Conservation (phyloP, 2,888 invertebrate genomes). For the Eurytoma californica region DNA sequence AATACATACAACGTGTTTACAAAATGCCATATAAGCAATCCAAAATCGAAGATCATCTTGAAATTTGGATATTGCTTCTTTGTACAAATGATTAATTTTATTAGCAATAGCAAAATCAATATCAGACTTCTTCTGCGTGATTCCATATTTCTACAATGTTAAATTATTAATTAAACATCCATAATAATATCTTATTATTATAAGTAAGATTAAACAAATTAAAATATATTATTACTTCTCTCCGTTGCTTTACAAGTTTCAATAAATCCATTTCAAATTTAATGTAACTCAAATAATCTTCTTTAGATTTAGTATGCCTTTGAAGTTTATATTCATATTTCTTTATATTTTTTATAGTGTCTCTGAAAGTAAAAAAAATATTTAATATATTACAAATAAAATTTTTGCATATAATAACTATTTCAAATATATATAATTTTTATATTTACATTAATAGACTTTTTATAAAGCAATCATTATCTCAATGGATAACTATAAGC, state of each 20-base stretch:
- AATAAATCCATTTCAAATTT: constrained; percentile 83
- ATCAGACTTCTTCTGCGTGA: constrained; percentile 80
- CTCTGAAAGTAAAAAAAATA: constrained; percentile 74
- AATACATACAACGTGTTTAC: constrained; percentile 79
- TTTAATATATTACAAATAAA: not conserved
- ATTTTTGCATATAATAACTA: too few relatives aligned
- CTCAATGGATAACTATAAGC: too few relatives aligned
- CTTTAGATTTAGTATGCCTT: constrained; percentile 81
- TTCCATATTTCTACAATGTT: constrained; percentile 74
- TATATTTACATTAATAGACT: too few relatives aligned
- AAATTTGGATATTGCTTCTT: constrained; percentile 82
- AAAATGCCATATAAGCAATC: constrained; percentile 88
- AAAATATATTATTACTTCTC: constrained; percentile 73
- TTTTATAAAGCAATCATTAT: too few relatives aligned
- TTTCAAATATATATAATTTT: not conserved
- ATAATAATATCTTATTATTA: constrained; percentile 13
- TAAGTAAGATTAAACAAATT: not conserved
- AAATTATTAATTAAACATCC: constrained; percentile 16
- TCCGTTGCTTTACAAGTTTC: constrained; percentile 80
- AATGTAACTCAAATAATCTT: constrained; percentile 84
- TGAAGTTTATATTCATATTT: constrained; percentile 86
- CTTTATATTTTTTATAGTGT: constrained; percentile 82
- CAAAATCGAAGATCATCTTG: constrained; percentile 85
- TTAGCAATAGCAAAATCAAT: constrained; percentile 83
- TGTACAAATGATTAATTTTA: constrained; percentile 85